Base-by-base conservation (phyloP, 2,797 vertebrate genomes). In the Luscinia luscinia region DNA sequence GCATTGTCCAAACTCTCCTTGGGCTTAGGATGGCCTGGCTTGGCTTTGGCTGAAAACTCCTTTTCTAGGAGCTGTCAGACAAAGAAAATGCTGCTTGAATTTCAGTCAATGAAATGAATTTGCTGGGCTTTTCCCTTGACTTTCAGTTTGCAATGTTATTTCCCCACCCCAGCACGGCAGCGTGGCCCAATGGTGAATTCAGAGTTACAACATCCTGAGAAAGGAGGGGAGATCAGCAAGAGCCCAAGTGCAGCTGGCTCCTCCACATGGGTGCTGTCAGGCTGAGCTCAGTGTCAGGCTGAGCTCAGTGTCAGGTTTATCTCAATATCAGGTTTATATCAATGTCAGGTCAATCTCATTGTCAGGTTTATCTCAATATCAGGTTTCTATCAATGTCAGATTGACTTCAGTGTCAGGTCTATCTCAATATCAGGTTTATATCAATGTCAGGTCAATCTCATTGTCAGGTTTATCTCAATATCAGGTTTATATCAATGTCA, bases 61-160 rank as follows among this genome's bases (percentile, higher is more conserved):
- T 84, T 69, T 54, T 51, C 16, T 15, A 55, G 52, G 75, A 67
- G 41, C n/a, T 80, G 64, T 30, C 72, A 57, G 79, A 77, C 34
- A 49, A 52, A 89, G 61, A 85, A 81, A 93, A 78, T 7, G 18
- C 48, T 75, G 26, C 51, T 45, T 40, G 40, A 88, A 80, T 92
- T 80, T 63, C 86, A 90, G 63, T 66, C 69, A 70, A 4, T 75
- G 46, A 38, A 59, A 59, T 68, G 72, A 68, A 85, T 46, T 61
- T 15, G 4, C 40, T 26, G 80, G 76, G 76, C 72, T 93, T 96
- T 96, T 58, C 93, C 80, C 91, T 84, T 48, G 79, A 34, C 83
- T 96, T 94, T 88, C 94, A 90, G 66, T 95, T 91, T 95, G 61
- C 15, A 52, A 2, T n/a, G 77, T 73, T 83, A 59, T 94, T 94